phyloP scores from a whole-genome alignment of 2,113 vertebrate genomes.

The Neotoma lepida region DNA sequence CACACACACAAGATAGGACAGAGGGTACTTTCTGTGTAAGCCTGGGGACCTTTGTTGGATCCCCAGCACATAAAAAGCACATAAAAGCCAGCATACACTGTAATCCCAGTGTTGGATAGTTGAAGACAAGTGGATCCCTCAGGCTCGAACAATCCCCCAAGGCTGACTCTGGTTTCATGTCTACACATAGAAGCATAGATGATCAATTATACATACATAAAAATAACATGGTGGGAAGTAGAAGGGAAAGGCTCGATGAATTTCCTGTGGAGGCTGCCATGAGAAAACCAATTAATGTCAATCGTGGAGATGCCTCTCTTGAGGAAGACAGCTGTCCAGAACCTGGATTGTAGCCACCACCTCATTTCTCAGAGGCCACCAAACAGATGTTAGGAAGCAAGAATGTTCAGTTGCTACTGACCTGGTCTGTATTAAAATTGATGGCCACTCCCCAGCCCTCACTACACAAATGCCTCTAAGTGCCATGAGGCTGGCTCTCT shows the following conservation, averaged over 20 bases:
- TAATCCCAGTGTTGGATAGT: not conserved
- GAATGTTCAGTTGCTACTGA: constrained; percentile 45
- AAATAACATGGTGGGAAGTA: not conserved
- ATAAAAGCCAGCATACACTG: not conserved
- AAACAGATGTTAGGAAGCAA: constrained; percentile 47
- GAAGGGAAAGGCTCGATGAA: not conserved
- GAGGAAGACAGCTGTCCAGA: constrained; percentile 58
- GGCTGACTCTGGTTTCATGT: not conserved
- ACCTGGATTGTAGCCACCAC: constrained; percentile 40
- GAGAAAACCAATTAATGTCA: not conserved
- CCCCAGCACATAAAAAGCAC: not conserved
- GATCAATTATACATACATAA: not conserved
- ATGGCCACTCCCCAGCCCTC: not conserved
- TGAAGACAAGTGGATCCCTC: not conserved
- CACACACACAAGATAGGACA: not conserved
- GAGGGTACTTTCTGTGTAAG: not conserved
- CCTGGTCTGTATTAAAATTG: constrained; percentile 35
- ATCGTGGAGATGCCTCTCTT: not conserved
- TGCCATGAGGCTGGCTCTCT: not conserved
- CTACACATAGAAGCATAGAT: not conserved
- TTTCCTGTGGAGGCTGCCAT: not conserved
- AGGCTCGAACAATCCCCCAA: not conserved
- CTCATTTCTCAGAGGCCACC: constrained; percentile 52
- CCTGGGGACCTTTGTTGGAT: not conserved
- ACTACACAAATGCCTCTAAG: not conserved